Evolutionary conservation across 2,113 vertebrate species (phyloP), one percentile per base, ranked within the genome.

Genomic region (Clupea harengus): DNA sequence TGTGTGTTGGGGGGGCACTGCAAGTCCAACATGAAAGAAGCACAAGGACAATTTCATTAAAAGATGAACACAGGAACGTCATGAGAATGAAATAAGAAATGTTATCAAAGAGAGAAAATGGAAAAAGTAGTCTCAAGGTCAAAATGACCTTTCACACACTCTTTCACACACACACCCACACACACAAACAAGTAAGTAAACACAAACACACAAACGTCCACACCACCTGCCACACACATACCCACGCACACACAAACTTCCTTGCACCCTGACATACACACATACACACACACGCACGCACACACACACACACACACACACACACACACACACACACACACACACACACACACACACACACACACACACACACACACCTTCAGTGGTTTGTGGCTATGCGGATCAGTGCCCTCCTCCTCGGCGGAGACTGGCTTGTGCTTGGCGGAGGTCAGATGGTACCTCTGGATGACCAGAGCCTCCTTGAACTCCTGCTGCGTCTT

Each of bases 401-500:
- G 89, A 82, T 93, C 94, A 13, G 95, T 95, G 86, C 95, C 94
- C n/a, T 96, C 95, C 81, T 92, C 94, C 0, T 92, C 91, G 0
- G 94, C 89, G 28, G 91, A 83, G 3, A 83, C 91, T 20, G 95
- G 95, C 90, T 92, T 93, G 91, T 95, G 94, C 83, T 97, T 96
- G 52, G 91, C 91, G 0, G 95, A 93, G 0, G 97, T 98, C 88
- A 99, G 93, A 92, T 97, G 95, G 86, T 99, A 97, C 32, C 97
- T 93, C 90, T 99, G 98, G 82, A 97, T 96, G 78, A 99, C 95
- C 90, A 99, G 90, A 1, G 97, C 97, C 92, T 99, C 98, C 90
- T 99, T 99, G 91, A 99, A 99, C 89, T 99, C 98, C 89, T 99
- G 97, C 89, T 97, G 96, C 0, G 97, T 99, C 95, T 96, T 99